phyloP scores from a whole-genome alignment of 2,113 vertebrate genomes.

The Dicerorhinus sumatrensis region DNA sequence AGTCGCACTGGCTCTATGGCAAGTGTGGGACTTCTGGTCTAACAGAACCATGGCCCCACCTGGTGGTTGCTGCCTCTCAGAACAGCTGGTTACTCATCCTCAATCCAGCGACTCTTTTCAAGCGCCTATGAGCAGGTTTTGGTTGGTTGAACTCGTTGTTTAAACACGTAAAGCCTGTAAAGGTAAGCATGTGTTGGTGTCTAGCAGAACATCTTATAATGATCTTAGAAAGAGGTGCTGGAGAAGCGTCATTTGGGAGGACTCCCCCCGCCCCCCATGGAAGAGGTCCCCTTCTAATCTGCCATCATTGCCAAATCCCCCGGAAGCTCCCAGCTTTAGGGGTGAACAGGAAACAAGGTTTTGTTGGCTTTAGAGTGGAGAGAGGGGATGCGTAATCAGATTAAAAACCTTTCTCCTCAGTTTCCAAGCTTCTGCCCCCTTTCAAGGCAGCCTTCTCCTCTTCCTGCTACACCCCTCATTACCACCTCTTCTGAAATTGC shows the following conservation, averaged over 20 bases:
- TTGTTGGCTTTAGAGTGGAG: neutral
- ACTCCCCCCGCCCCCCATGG: fast-evolving
- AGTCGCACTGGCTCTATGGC: fast-evolving
- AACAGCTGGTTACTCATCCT: neutral
- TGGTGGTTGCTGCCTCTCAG: slow-evolving; percentile 60
- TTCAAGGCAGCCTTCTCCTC: neutral
- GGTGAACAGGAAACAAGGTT: neutral
- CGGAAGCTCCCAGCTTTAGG: neutral
- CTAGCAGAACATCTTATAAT: neutral
- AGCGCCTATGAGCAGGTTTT: fast-evolving
- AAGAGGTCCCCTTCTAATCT: neutral
- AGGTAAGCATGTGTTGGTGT: neutral
- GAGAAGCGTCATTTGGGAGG: neutral
- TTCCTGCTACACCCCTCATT: neutral
- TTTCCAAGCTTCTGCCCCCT: neutral
- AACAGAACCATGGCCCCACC: slow-evolving; percentile 76
- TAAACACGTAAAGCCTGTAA: neutral
- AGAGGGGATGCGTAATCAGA: neutral
- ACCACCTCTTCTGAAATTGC: neutral
- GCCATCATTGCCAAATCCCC: neutral
- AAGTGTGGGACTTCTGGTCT: fast-evolving
- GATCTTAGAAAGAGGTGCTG: neutral
- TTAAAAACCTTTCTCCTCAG: neutral
- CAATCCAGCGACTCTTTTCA: neutral
- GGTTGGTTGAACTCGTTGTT: neutral